Conservation (phyloP, 2,888 invertebrate genomes). For the Phymatocera aterrima region DNA sequence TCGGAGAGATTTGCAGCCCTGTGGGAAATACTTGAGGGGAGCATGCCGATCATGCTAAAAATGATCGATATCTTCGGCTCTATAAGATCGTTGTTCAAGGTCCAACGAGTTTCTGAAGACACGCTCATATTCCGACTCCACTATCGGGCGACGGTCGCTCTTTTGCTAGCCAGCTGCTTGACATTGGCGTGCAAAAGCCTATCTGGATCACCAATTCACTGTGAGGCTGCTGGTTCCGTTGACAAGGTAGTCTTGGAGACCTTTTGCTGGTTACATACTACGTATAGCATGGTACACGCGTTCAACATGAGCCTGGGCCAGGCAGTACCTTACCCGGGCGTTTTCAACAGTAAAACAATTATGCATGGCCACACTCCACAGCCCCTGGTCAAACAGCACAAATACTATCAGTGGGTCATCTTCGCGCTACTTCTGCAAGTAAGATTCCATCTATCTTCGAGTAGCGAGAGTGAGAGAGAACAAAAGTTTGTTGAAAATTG, state of each 20-base stretch:
- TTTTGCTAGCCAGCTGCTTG: slow-evolving; percentile 75
- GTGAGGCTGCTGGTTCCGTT: slow-evolving; percentile 73
- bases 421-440: slow-evolving; percentile 79
- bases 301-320: slow-evolving; percentile 80
- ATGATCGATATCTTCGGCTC: slow-evolving; percentile 73
- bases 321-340: slow-evolving; percentile 88
- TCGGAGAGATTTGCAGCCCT: not conserved
- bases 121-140: slow-evolving; percentile 76
- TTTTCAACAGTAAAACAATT: slow-evolving; percentile 78
- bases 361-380: slow-evolving; percentile 76
- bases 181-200: slow-evolving; percentile 76
- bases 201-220: slow-evolving; percentile 75
- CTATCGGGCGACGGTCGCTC: slow-evolving; percentile 76
- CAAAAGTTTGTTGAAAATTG: not conserved
- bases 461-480: not conserved
- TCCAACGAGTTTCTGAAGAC: slow-evolving; percentile 72
- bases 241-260: slow-evolving; percentile 89
- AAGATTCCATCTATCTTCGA: slow-evolving; percentile 55
- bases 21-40: slow-evolving; percentile 45
- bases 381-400: slow-evolving; percentile 73
- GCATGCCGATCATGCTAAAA: slow-evolving; percentile 71
- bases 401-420: slow-evolving; percentile 80
- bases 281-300: slow-evolving; percentile 87
- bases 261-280: slow-evolving; percentile 95
- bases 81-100: slow-evolving; percentile 71